Evolutionary conservation across 2,888 invertebrate genomes (phyloP).

Genomic region (Nemapogon koenigi): DNA sequence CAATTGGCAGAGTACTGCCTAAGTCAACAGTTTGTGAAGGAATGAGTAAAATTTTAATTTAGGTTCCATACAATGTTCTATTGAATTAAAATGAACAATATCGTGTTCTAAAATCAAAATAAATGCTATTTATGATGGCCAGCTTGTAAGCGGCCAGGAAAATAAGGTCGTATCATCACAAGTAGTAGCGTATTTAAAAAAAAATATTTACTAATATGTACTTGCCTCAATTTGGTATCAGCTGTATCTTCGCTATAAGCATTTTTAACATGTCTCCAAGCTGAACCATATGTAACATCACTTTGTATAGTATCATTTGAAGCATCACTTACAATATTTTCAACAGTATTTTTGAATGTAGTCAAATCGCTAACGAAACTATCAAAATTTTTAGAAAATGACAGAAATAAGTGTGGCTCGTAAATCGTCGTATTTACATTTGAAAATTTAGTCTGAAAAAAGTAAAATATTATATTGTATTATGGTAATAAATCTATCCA

Average conservation of each 20-base stretch:
- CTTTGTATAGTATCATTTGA: slow-evolving; percentile 16
- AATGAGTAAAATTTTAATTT: too few species aligned
- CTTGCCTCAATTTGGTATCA: slow-evolving; percentile 29
- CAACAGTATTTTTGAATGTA: slow-evolving; percentile 24
- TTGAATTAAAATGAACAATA: too few species aligned
- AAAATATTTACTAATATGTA: slow-evolving; percentile 3
- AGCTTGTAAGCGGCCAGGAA: too few species aligned
- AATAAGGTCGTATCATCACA: too few species aligned
- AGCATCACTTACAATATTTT: slow-evolving; percentile 23
- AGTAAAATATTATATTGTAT: slow-evolving; percentile 1
- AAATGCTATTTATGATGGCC: too few species aligned
- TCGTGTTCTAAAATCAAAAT: too few species aligned
- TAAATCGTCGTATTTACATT: slow-evolving; percentile 27
- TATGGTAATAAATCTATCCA: background rate
- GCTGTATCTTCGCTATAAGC: slow-evolving; percentile 27
- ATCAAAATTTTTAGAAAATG: slow-evolving; percentile 39
- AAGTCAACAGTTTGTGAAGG: too few species aligned
- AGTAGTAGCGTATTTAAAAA: too few species aligned
- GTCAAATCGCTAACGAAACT: slow-evolving; percentile 30
- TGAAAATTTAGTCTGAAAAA: slow-evolving; percentile 10
- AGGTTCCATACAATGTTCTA: too few species aligned
- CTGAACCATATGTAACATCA: slow-evolving; percentile 23
- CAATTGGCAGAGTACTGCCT: too few species aligned
- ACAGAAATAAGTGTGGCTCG: slow-evolving; percentile 37
- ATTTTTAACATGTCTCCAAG: slow-evolving; percentile 30